Evolutionary conservation across 1,140 invertebrate genomes (phyloP).

Genomic region (Periplaneta americana): DNA sequence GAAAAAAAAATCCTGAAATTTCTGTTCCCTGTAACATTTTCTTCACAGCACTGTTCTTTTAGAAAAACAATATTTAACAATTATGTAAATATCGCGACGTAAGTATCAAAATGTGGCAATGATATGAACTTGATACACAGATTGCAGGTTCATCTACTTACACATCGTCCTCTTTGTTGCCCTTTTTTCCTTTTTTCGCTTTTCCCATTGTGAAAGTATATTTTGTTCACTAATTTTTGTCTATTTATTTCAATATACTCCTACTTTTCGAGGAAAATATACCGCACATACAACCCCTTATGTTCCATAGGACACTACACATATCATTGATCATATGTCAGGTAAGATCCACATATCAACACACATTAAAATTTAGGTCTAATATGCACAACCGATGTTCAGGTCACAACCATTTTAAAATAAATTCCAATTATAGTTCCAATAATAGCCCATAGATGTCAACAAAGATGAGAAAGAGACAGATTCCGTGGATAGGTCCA

Average conservation of each 20-base stretch:
- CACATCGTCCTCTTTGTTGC: slow-evolving; percentile 55
- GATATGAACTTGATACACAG: slow-evolving; percentile 22
- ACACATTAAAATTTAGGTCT: no score
- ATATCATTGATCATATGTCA: neutral
- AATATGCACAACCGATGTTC: no score
- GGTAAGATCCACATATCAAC: neutral
- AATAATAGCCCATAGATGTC: no score
- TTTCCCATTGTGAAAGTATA: slow-evolving; percentile 51
- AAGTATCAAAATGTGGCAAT: slow-evolving; percentile 1
- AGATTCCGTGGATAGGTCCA: no score
- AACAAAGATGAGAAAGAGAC: no score
- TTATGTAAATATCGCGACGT: slow-evolving; percentile 4
- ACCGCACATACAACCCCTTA: neutral
- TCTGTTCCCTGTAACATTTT: slow-evolving; percentile 29
- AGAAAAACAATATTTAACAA: no score
- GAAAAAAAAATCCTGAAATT: slow-evolving; percentile 28
- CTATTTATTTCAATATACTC: neutral
- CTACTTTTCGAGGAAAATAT: neutral
- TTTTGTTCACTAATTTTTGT: neutral
- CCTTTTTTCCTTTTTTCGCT: slow-evolving; percentile 61
- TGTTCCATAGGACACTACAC: neutral
- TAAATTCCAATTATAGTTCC: no score
- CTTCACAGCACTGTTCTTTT: no score
- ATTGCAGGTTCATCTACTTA: slow-evolving; percentile 38
- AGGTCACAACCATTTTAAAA: no score